Conservation (phyloP, 2,888 invertebrate species). For the Glaucopsyche alexis region DNA sequence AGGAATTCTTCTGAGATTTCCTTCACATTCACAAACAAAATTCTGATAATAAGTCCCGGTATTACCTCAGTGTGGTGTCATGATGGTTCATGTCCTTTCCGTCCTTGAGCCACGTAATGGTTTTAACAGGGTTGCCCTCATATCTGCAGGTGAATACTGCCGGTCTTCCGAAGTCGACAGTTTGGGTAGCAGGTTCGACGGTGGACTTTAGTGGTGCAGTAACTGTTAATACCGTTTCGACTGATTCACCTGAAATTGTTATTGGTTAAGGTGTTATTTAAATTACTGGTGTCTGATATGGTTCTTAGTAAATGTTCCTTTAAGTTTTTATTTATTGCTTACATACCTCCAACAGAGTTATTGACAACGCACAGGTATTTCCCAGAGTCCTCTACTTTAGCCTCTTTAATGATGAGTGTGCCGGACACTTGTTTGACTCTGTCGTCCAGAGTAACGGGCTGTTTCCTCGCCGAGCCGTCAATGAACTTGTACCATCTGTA, state of each 20-base stretch:
- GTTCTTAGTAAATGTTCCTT: not conserved
- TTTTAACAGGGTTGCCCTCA: conserved; percentile 94
- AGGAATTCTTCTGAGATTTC: not conserved
- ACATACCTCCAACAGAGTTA: conserved; percentile 91
- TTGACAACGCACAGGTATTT: conserved; percentile 96
- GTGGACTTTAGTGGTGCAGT: conserved; percentile 93
- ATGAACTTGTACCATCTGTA: conserved; percentile 97
- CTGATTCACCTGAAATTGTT: conserved; percentile 86
- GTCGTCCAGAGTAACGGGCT: conserved; percentile 93
- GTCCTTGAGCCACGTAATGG: conserved; percentile 95
- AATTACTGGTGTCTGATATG: not conserved
- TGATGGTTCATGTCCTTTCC: conserved; percentile 91
- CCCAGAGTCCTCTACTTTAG: conserved; percentile 95
- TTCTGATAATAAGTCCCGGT: not conserved
- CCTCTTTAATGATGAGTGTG: conserved; percentile 94
- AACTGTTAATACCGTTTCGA: conserved; percentile 94
- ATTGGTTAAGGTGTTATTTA: not conserved
- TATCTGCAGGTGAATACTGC: conserved; percentile 95
- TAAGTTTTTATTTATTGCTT: not conserved
- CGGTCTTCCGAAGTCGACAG: conserved; percentile 95
- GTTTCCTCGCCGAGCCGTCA: conserved; percentile 91
- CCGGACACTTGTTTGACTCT: conserved; percentile 96
- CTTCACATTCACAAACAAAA: not conserved
- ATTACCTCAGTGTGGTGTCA: conserved; percentile 85
- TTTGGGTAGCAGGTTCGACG: conserved; percentile 94